phyloP scores from a whole-genome alignment of 2,888 invertebrate species.

The Cephus runcator region DNA sequence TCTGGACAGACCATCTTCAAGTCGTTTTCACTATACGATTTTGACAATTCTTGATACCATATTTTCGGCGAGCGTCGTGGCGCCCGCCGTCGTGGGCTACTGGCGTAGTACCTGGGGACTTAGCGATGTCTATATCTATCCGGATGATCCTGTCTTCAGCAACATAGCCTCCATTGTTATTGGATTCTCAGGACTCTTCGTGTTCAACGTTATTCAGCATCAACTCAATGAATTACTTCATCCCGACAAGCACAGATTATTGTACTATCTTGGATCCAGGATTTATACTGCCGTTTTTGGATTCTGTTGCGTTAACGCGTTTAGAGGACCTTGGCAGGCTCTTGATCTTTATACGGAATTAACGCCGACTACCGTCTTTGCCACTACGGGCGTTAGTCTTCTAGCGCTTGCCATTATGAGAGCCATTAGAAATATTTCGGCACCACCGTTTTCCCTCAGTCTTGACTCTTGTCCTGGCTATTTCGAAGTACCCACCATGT shows the following conservation, averaged over 20 bases:
- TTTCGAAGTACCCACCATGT: slow-evolving; percentile 88
- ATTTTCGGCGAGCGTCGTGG: slow-evolving; percentile 78
- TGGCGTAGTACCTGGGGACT: slow-evolving; percentile 90
- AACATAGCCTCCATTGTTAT: slow-evolving; percentile 76
- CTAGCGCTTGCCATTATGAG: slow-evolving; percentile 76
- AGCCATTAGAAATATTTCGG: slow-evolving; percentile 81
- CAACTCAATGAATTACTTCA: slow-evolving; percentile 70
- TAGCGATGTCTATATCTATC: slow-evolving; percentile 78
- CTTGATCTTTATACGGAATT: slow-evolving; percentile 77
- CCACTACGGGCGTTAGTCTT: slow-evolving; percentile 75
- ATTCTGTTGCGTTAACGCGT: slow-evolving; percentile 85
- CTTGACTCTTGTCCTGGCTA: slow-evolving; percentile 82
- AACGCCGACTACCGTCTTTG: slow-evolving; percentile 71
- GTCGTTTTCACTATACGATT: slow-evolving; percentile 65
- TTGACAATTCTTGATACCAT: slow-evolving; percentile 78
- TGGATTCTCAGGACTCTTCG: slow-evolving; percentile 77
- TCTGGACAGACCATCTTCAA: slow-evolving; percentile 67
- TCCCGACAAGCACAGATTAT: slow-evolving; percentile 76
- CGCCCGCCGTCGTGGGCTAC: slow-evolving; percentile 85
- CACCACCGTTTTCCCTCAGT: slow-evolving; percentile 83
- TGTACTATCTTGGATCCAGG: slow-evolving; percentile 78
- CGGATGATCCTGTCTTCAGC: slow-evolving; percentile 71
- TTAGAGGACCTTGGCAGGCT: slow-evolving; percentile 86
- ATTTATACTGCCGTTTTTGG: slow-evolving; percentile 81
- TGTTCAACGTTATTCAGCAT: slow-evolving; percentile 76